Base-by-base conservation (phyloP, 1,140 invertebrate genomes). In the Lordiphosa mommai region DNA sequence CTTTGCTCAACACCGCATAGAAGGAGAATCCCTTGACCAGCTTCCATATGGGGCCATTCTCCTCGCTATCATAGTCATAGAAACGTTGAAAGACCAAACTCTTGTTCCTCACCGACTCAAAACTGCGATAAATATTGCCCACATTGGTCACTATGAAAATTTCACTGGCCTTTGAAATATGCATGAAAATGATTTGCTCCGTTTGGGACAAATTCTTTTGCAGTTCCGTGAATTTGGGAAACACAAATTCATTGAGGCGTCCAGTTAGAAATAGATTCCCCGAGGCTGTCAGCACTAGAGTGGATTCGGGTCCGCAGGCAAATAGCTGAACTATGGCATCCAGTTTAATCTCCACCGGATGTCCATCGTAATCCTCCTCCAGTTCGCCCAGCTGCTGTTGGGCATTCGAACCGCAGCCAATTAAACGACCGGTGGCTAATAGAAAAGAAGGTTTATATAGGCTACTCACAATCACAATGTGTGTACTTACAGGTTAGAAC, bases 11-110 rank as follows among this genome's bases (percentile, higher is more conserved):
- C n/a, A 77, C 87, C 2, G 74, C 74, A 40, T 85, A 88, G 46
- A 88, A 88, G 27, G 87, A 88, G 29, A 56, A 72, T 1, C 87
- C 87, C 43, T 86, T 87, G 2, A 88, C 44, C 0, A 88, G 52
- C 47, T 88, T 88, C 80, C 85, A 87, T 40, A 88, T 87, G n/a
- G 84, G 87, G n/a, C 87, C 87, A 13, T 88, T 88, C 57, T 88
- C 87, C 37, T 88, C 87, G 58, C 80, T 85, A 47, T 88, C 87
- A 33, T 88, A 88, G 55, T 88, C 87, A 27, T 88, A 87, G 49
- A 88, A 88, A 10, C 87, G 68, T 37, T 88, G 85, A 61, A 88
- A 88, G 36, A 85, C 76, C 55, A 88, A 63, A 55, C 82, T 88
- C 34, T 88, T 88, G 37, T 82, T 82, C 3, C 86, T 59, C 36